phyloP scores from a whole-genome alignment of 2,113 vertebrate genomes.

The Salvelinus sp. region DNA sequence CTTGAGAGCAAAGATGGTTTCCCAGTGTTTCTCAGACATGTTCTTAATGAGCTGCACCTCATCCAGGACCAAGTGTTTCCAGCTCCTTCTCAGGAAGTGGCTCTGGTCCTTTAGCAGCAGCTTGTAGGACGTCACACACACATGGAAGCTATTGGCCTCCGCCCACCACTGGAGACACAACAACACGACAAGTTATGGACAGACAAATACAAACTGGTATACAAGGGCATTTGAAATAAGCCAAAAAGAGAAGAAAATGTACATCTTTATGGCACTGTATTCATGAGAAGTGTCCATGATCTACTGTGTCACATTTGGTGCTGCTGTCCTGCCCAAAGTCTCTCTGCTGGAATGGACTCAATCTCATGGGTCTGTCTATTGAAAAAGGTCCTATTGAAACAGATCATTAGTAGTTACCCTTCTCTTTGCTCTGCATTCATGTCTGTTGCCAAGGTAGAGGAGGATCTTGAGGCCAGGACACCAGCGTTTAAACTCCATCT shows the following conservation, averaged over 20 bases:
- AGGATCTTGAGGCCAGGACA: slow-evolving; percentile 89
- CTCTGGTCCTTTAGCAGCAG: slow-evolving; percentile 86
- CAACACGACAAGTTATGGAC: background rate
- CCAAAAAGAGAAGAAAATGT: background rate
- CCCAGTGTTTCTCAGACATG: slow-evolving; percentile 90
- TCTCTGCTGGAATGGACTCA: too few relatives aligned
- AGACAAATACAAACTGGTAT: background rate
- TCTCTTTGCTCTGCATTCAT: slow-evolving; percentile 83
- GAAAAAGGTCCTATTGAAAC: background rate
- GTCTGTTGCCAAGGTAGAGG: slow-evolving; percentile 84
- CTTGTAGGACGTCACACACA: slow-evolving; percentile 90
- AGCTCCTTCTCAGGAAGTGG: slow-evolving; percentile 82
- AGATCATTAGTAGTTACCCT: slow-evolving; percentile 67
- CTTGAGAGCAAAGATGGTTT: slow-evolving; percentile 82
- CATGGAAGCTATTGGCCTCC: slow-evolving; percentile 86
- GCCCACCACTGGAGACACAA: slow-evolving; percentile 78
- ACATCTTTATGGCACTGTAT: background rate
- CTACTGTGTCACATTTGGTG: too few relatives aligned
- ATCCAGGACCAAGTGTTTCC: slow-evolving; percentile 87
- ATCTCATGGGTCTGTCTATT: too few relatives aligned
- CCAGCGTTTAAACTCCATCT: slow-evolving; percentile 91
- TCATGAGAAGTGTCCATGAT: too few relatives aligned
- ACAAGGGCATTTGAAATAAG: background rate
- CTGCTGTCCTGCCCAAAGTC: too few relatives aligned
- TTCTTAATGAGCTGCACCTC: slow-evolving; percentile 90